Conservation (phyloP, 2,888 invertebrate species). For the Platypus cylindrus region DNA sequence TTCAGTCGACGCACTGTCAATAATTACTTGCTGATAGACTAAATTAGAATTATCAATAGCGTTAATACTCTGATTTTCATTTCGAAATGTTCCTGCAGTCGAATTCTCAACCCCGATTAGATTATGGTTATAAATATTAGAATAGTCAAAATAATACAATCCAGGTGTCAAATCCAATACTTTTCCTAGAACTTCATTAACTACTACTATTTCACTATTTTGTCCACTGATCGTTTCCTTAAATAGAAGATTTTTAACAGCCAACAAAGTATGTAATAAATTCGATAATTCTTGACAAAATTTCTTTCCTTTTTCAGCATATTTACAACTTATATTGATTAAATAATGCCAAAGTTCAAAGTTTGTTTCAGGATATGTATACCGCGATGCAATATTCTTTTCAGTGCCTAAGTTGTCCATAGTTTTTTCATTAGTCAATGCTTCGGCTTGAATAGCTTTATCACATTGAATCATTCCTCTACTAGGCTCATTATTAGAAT, state of each 20-base stretch:
- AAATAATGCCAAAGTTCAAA: slow-evolving; percentile 32
- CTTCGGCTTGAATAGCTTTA: slow-evolving; percentile 16
- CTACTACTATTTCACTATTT: slow-evolving; percentile 25
- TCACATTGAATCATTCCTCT: no score
- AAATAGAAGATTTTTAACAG: slow-evolving; percentile 29
- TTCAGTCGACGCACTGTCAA: no score
- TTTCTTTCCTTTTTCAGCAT: slow-evolving; percentile 24
- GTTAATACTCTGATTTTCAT: no score
- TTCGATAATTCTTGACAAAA: slow-evolving; percentile 31
- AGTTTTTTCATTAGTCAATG: slow-evolving; percentile 22
- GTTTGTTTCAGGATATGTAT: slow-evolving; percentile 38
- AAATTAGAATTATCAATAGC: no score
- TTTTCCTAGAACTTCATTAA: slow-evolving; percentile 27
- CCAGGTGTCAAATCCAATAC: slow-evolving; percentile 29
- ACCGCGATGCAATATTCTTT: slow-evolving; percentile 40
- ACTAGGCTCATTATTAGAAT: slow-evolving; percentile 21
- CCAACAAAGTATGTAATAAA: slow-evolving; percentile 27
- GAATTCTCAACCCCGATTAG: no score
- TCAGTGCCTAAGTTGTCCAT: no score
- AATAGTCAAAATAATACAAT: slow-evolving; percentile 29
- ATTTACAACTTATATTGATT: slow-evolving; percentile 28
- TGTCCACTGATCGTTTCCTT: slow-evolving; percentile 23
- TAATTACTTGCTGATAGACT: no score
- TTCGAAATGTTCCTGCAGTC: no score
- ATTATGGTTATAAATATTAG: slow-evolving; percentile 26